Evolutionary conservation across 1,140 invertebrate genomes (phyloP).

Genomic region (Bombus fervidus): DNA sequence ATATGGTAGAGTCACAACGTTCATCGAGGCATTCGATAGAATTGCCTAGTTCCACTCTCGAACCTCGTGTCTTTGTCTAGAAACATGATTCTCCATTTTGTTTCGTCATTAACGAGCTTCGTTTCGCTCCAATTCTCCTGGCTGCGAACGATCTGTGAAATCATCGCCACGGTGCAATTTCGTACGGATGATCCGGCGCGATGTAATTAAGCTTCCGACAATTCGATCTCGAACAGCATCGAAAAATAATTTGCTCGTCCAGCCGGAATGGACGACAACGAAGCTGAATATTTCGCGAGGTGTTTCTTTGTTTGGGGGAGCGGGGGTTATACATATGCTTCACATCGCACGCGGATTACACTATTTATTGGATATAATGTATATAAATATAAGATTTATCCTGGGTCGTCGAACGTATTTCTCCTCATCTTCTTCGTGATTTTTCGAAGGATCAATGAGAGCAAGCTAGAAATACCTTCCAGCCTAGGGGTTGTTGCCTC

Average conservation of each 20-base stretch:
- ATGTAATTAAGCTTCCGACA: neutral
- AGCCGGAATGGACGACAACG: constrained; percentile 17
- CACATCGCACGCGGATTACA: constrained; percentile 34
- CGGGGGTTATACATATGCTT: neutral
- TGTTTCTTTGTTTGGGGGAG: too few relatives aligned
- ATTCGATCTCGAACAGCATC: neutral
- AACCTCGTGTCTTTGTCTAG: neutral
- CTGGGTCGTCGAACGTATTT: neutral
- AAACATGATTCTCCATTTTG: neutral
- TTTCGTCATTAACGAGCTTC: constrained; percentile 17
- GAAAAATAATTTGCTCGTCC: constrained; percentile 5
- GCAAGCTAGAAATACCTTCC: constrained; percentile 40
- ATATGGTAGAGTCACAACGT: constrained; percentile 6
- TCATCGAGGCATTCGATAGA: neutral
- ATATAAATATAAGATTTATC: constrained; percentile 56
- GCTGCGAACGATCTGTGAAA: constrained; percentile 31
- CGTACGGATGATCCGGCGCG: neutral
- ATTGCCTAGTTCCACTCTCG: neutral
- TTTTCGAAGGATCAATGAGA: neutral
- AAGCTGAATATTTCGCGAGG: constrained; percentile 26
- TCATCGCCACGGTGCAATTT: constrained; percentile 5
- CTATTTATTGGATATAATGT: constrained; percentile 27
- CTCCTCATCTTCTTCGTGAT: neutral
- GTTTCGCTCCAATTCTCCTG: neutral
- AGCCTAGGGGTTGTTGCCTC: constrained; percentile 49